Percentiles rank a stretch among this genome's conserved stretches.
Evolutionary conservation across 2,888 invertebrate species (phyloP).

Genomic region (Netelia virgata): DNA sequence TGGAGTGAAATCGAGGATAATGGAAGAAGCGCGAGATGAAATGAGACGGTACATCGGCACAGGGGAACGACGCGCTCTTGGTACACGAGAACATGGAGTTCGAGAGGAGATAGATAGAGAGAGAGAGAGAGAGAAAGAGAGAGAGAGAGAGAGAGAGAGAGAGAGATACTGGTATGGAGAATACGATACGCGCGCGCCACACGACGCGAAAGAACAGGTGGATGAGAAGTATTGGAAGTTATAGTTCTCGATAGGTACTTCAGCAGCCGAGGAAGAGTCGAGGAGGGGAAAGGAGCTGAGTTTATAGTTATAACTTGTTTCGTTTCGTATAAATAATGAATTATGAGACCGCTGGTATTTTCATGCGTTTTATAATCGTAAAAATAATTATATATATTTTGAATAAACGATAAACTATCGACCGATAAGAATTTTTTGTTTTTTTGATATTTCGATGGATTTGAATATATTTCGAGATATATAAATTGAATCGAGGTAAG

Average conservation of each 20-base stretch:
- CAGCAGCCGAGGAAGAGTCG: not conserved
- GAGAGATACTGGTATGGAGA: conserved; percentile 7
- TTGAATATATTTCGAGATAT: too few species aligned
- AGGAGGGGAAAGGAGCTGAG: not conserved
- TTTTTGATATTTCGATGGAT: too few species aligned
- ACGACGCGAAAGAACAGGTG: conserved; percentile 53
- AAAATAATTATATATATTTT: not conserved
- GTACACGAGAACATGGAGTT: not conserved
- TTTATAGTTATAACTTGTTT: conserved; percentile 1
- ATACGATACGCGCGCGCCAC: conserved; percentile 27
- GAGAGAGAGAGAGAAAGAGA: not conserved
- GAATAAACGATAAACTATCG: too few species aligned
- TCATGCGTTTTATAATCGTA: conserved; percentile 27
- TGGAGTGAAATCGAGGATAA: conserved; percentile 52
- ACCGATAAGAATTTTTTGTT: too few species aligned
- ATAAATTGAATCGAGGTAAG: too few species aligned
- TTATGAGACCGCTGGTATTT: not conserved
- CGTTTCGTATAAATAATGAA: conserved; percentile 19
- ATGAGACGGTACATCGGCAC: conserved; percentile 2
- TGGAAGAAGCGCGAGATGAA: conserved; percentile 26
- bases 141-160: not conserved
- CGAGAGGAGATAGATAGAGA: conserved; percentile 7
- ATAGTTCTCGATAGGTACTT: conserved; percentile 19
- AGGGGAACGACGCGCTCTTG: not conserved
- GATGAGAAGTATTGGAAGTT: conserved; percentile 60